Evolutionary conservation across 92 coral and sea anemone species (phyloP).

Genomic region (Siderastrea siderea): DNA sequence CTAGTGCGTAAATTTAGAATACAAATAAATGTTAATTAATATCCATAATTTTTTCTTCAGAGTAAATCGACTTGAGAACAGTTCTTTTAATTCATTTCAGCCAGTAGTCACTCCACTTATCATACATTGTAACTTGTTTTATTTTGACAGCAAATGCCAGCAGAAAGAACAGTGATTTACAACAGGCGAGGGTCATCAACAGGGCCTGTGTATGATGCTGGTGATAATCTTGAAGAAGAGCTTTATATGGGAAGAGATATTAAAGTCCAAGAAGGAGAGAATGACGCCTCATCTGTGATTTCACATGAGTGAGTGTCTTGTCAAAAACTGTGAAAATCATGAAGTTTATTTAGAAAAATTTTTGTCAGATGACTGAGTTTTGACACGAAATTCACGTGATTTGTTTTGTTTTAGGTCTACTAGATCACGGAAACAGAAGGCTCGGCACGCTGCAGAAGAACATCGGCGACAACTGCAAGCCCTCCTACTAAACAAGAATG

Average conservation of each 20-base stretch:
- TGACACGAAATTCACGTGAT: not conserved
- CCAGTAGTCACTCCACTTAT: too few species aligned
- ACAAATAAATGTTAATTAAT: too few species aligned
- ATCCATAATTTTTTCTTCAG: too few species aligned
- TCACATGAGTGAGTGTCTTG: slow-evolving; percentile 33
- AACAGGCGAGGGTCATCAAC: slow-evolving; percentile 5
- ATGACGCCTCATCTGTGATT: slow-evolving; percentile 10
- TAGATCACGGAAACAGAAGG: slow-evolving; percentile 72
- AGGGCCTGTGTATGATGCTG: not conserved
- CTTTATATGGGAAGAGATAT: slow-evolving; percentile 24
- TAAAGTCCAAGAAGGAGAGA: not conserved
- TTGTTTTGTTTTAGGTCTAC: slow-evolving; percentile 52
- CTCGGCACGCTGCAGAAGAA: slow-evolving; percentile 90
- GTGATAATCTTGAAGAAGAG: slow-evolving; percentile 50
- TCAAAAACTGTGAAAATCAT: not conserved
- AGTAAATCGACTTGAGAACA: too few species aligned
- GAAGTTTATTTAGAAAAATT: too few species aligned
- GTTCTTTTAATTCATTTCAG: too few species aligned
- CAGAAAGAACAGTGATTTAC: slow-evolving; percentile 30
- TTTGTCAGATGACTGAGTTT: not conserved
- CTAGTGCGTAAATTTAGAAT: too few species aligned
- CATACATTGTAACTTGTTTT: not conserved
- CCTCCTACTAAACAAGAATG: slow-evolving; percentile 58
- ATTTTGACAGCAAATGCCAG: slow-evolving; percentile 26
- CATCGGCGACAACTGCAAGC: slow-evolving; percentile 94